These are phyloP conservation scores for Augochlora pura DNA, from an alignment of 1,140 invertebrate species.

Conservation along the genomic window DNA sequence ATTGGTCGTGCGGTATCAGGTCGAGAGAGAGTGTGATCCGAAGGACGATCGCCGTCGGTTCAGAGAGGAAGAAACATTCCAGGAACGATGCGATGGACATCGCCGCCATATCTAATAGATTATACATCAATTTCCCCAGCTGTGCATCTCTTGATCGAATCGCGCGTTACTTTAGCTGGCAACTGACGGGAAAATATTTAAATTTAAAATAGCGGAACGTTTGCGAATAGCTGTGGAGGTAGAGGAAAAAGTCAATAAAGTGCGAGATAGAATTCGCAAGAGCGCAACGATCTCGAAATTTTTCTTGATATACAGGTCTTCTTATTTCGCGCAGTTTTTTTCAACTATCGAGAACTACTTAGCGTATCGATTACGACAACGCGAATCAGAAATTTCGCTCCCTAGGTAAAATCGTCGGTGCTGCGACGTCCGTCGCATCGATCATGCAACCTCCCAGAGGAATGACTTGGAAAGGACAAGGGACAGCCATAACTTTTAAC, in stretches of 20 bases:
- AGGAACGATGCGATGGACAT: neutral
- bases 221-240: too few relatives aligned
- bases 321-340: too few relatives aligned
- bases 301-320: neutral
- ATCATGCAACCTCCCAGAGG: slow-evolving; percentile 2
- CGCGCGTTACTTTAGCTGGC: too few relatives aligned
- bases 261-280: too few relatives aligned
- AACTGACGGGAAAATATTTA: too few relatives aligned
- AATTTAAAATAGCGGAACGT: too few relatives aligned
- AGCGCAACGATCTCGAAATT: neutral
- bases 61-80: neutral
- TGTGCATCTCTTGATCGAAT: neutral
- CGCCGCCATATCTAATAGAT: too few relatives aligned
- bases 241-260: too few relatives aligned
- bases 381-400: too few relatives aligned
- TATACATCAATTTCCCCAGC: neutral
- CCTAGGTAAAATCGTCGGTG: too few relatives aligned
- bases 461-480: slow-evolving; percentile 1
- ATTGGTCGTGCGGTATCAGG: neutral
- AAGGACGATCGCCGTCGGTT: neutral
- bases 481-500: slow-evolving; percentile 54
- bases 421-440: slow-evolving; percentile 11
- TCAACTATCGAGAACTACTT: too few relatives aligned
- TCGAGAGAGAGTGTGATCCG: neutral
- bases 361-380: too few relatives aligned